Evolutionary conservation across 2,113 vertebrate genomes (phyloP), one percentile per base, ranked within the genome.

Genomic region (Misgurnus anguillicaudatus): DNA sequence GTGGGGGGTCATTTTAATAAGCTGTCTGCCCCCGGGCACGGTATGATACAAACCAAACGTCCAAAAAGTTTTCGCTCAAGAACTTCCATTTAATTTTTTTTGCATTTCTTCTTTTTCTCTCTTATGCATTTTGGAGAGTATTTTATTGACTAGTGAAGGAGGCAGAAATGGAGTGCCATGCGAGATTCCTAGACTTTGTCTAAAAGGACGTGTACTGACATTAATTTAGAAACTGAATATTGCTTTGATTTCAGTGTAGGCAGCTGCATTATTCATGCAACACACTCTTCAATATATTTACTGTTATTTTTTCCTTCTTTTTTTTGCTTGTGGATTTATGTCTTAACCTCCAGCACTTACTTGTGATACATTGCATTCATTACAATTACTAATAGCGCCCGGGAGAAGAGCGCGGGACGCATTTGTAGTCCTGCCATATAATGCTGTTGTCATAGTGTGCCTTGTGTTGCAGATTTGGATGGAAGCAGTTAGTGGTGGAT

Each of bases 361-460:
- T 79, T 80, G 67, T 83, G 85, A 86, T 87, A 82, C 77, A 86
- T 87, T 84, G 84, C 83, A 78, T 82, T 80, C 85, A 85, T 85
- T 85, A 86, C 73, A 84, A 85, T 85, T 82, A 83, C 81, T 83
- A 85, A 87, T 80, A 67, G 69, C 80, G 77, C 66, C 75, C 70
- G 57, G 66, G 75, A 85, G 77, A 79, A 68, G 45, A 80, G 77
- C 16, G 53, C 41, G 21, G 71, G 70, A 80, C 60, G 51, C 71
- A 75, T 81, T 78, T 70, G 75, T 64, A 79, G 78, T 82, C 75
- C 21, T 24, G 17, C 61, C 58, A 41, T 77, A 82, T 53, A 71
- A 53, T 47, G 36, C 21, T 21, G 19, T 47, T 75, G 67, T 80
- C 81, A 71, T 70, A 41, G 68, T 19, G 21, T 41, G 61, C 65